These are phyloP conservation scores for Channa maculata DNA, from an alignment of 2,113 vertebrate species.

Conservation along the genomic window DNA sequence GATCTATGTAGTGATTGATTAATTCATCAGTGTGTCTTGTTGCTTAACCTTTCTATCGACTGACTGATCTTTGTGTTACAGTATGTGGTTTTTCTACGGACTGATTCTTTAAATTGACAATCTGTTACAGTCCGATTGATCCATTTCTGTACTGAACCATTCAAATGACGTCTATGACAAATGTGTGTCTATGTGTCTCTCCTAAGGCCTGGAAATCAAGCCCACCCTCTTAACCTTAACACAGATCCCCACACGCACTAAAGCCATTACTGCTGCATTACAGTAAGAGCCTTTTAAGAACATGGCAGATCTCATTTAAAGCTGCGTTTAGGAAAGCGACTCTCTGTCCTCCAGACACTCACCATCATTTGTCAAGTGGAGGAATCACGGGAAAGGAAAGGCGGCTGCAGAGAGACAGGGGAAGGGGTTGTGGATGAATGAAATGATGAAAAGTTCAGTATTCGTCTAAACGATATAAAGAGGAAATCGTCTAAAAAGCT, in stretches of 20 bases:
- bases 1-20: no score
- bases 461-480: slow-evolving; percentile 16
- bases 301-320: slow-evolving; percentile 1
- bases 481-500: slow-evolving; percentile 39
- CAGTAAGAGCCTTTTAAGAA: slow-evolving; percentile 40
- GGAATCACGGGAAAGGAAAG: neutral
- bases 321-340: slow-evolving; percentile 10
- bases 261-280: slow-evolving; percentile 42
- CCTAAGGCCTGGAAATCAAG: no score
- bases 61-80: neutral
- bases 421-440: slow-evolving; percentile 23
- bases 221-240: neutral
- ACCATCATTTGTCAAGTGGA: slow-evolving; percentile 16
- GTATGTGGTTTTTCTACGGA: no score
- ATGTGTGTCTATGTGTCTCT: neutral
- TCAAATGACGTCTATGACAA: neutral
- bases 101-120: no score
- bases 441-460: slow-evolving; percentile 34
- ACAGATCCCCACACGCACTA: slow-evolving; percentile 7
- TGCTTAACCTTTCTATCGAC: neutral
- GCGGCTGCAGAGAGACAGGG: neutral
- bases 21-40: no score
- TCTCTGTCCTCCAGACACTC: neutral
- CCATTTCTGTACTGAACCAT: neutral
- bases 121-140: neutral